Evolutionary conservation across 2,797 vertebrate genomes (phyloP).

Genomic region (Hydrophis major): DNA sequence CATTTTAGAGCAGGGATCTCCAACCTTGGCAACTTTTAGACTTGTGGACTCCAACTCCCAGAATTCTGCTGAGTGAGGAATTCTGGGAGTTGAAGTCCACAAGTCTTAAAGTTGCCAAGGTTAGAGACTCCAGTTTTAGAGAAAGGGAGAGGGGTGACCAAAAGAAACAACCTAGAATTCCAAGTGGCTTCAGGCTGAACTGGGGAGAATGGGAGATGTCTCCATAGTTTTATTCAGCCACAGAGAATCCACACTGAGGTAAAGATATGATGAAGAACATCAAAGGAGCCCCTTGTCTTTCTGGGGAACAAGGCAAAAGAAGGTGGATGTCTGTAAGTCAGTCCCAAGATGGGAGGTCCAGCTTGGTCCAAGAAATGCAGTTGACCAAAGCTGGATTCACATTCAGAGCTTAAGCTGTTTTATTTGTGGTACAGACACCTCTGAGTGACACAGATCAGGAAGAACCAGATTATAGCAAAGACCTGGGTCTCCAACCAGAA

Average conservation of each 20-base stretch:
- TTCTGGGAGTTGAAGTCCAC: too few species aligned
- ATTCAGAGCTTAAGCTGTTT: background rate
- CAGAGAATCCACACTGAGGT: background rate
- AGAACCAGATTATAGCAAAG: background rate
- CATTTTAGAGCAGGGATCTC: too few species aligned
- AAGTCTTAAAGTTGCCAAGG: too few species aligned
- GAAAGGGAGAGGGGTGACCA: too few species aligned
- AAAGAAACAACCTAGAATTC: background rate
- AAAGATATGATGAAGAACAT: background rate
- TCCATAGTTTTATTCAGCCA: background rate
- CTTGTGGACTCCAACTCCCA: too few species aligned
- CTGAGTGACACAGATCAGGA: background rate
- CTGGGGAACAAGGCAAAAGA: background rate
- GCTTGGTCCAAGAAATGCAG: background rate
- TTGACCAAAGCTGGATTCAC: background rate
- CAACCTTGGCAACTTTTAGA: too few species aligned
- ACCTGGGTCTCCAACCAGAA: background rate
- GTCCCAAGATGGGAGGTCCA: background rate
- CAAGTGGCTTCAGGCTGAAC: background rate
- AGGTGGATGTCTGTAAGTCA: background rate
- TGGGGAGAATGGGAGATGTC: background rate
- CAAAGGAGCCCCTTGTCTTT: background rate
- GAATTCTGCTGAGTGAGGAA: too few species aligned
- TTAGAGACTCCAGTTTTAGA: too few species aligned
- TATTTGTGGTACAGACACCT: background rate